A percentile compares a stretch with the other conserved stretches of the same genome.
These are phyloP conservation scores for Acanthiza pusilla DNA, from an alignment of 2,797 vertebrate genomes.

Conservation along the genomic window DNA sequence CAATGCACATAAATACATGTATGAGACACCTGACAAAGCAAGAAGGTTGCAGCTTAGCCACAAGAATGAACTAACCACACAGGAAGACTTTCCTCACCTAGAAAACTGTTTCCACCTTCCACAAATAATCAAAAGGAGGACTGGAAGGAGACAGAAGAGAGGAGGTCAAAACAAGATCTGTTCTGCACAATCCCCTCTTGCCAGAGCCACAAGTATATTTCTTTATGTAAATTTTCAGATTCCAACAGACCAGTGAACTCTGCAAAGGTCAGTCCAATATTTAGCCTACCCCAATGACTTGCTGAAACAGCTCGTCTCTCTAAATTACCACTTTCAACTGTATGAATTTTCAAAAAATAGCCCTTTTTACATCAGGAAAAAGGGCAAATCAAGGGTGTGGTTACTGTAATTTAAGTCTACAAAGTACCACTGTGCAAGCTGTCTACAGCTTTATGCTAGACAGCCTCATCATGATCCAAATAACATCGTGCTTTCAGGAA, in stretches of 20 bases:
- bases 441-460: not conserved
- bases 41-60: not conserved
- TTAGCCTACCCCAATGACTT: not conserved
- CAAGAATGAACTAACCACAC: not conserved
- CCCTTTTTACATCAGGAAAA: not conserved
- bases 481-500: not conserved
- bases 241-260: conserved; percentile 19
- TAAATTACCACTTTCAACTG: conserved; percentile 29
- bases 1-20: not conserved
- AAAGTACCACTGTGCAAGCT: not conserved
- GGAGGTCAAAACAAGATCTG: not conserved
- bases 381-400: conserved; percentile 7
- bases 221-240: not conserved
- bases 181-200: not conserved
- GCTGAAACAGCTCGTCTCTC: conserved; percentile 43
- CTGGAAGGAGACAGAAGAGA: not conserved
- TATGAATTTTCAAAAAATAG: not conserved
- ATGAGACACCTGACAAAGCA: not conserved
- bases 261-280: conserved; percentile 25
- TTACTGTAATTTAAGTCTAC: not conserved
- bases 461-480: not conserved
- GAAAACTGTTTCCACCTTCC: not conserved
- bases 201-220: not conserved
- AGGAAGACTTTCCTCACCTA: not conserved
- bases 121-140: not conserved